Evolutionary conservation across 2,113 vertebrate genomes (phyloP), one percentile per base, ranked within the genome.

Genomic region (Zosterops hypoxanthus): DNA sequence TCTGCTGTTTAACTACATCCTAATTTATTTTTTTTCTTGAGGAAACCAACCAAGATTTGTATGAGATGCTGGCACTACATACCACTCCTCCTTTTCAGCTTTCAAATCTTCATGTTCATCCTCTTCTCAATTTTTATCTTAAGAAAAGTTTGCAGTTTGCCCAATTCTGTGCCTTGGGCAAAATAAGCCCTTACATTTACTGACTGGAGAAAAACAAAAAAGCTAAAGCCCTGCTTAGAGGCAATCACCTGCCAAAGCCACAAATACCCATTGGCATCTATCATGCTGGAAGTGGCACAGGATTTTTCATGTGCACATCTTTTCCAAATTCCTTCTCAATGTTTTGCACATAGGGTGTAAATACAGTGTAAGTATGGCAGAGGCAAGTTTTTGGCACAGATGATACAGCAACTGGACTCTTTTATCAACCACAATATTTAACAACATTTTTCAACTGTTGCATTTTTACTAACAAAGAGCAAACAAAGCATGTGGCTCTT

Each of bases 401-500:
- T 79, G n/a, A 79, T 34, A 60, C n/a, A 69, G 55, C 36, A 94
- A 85, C 46, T 42, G 55, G 19, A 22, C 52, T 60, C 57, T 86
- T 76, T 93, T 85, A 84, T 69, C 49, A 88, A 69, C 11, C 53
- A 83, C 41, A 80, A 92, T 55, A 86, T 88, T 88, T 80, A 94
- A 61, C 75, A 96, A 77, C 42, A 47, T 83, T 83, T 70, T 57
- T 73, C 55, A 88, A 60, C 56, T 86, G 82, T 56, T 81, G 82
- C 55, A 52, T 70, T 95, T 94, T 61, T 77, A 66, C 42, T 41
- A 92, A 87, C n/a, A 94, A 76, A 61, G n/a, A 31, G 41, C 39
- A 85, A 29, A 66, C 28, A 72, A 85, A 88, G 19, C 60, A 64
- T 8, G 57, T 9, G 59, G 75, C 53, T 73, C 53, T 73, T 73